These are phyloP conservation scores for Stomatorhinus walkeri DNA, from an alignment of 2,797 vertebrate species.

Conservation along the genomic window DNA sequence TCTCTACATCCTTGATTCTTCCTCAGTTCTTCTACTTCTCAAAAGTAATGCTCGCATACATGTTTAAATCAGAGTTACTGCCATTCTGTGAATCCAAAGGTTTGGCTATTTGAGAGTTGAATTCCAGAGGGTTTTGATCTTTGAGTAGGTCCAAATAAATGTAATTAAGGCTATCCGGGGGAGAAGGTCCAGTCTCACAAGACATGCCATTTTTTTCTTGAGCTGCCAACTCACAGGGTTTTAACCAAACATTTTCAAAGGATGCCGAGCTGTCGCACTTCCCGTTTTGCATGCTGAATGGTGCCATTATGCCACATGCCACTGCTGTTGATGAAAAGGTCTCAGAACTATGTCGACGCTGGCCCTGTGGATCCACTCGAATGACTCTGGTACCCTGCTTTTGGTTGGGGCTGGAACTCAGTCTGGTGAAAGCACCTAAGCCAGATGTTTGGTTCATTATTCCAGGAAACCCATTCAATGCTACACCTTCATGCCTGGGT, in stretches of 20 bases:
- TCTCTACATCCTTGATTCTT: conserved; percentile 51
- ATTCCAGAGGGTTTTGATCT: conserved; percentile 55
- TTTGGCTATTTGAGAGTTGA: conserved; percentile 40
- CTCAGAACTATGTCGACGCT: conserved; percentile 73
- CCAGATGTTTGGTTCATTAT: conserved; percentile 53
- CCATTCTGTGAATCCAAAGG: conserved; percentile 46
- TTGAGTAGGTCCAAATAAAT: conserved; percentile 76
- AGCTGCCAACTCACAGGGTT: conserved; percentile 51
- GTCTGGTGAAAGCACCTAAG: conserved; percentile 66
- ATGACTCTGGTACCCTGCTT: conserved; percentile 77
- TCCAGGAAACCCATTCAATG: conserved; percentile 37
- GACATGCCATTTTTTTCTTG: conserved; percentile 36
- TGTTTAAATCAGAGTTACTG: conserved; percentile 58
- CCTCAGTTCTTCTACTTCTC: conserved; percentile 62
- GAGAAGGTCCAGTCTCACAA: conserved; percentile 31
- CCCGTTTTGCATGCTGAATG: conserved; percentile 55
- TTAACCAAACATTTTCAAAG: conserved; percentile 76
- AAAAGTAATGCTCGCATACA: conserved; percentile 81
- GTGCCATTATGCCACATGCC: conserved; percentile 39
- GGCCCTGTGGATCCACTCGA: conserved; percentile 68
- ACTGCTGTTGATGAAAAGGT: conserved; percentile 66
- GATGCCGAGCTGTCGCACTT: conserved; percentile 77
- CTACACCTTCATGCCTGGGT: conserved; percentile 17
- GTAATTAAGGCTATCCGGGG: conserved; percentile 74
- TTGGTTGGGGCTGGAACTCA: conserved; percentile 59